Percentiles rank a stretch among this genome's conserved stretches.
These are phyloP conservation scores for Oligia latruncula DNA, from an alignment of 2,888 invertebrate species.

Conservation along the genomic window DNA sequence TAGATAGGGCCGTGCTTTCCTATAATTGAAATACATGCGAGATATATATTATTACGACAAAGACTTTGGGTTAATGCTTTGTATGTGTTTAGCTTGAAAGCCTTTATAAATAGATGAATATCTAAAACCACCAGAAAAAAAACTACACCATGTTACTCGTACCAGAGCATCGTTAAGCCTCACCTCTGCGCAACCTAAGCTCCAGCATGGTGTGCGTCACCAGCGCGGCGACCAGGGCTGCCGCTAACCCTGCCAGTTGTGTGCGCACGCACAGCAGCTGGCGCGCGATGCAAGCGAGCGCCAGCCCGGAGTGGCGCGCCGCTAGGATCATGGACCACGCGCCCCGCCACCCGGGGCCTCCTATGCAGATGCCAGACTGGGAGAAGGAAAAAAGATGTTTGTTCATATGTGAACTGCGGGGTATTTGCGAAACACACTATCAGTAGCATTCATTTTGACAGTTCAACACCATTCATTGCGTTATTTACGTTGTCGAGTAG, in stretches of 20 bases:
- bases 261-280: slow-evolving; percentile 90
- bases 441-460: background rate
- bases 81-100: too few relatives aligned
- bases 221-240: slow-evolving; percentile 83
- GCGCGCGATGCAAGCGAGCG: slow-evolving; percentile 91
- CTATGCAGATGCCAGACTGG: slow-evolving; percentile 82
- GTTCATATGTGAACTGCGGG: background rate
- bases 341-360: slow-evolving; percentile 89
- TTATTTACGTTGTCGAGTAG: background rate
- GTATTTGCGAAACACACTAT: background rate
- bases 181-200: slow-evolving; percentile 76
- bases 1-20: too few relatives aligned
- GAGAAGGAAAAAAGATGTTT: background rate
- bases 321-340: slow-evolving; percentile 89
- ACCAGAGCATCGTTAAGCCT: background rate
- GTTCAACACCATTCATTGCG: background rate
- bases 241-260: slow-evolving; percentile 84
- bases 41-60: too few relatives aligned
- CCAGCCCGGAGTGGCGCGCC: slow-evolving; percentile 89
- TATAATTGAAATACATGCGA: too few relatives aligned
- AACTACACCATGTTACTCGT: background rate
- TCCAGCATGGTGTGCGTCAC: slow-evolving; percentile 82
- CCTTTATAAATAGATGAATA: too few relatives aligned
- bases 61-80: too few relatives aligned
- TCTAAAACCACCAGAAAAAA: background rate